Conservation (phyloP, 2,888 invertebrate species). For the Taenaris catops region DNA sequence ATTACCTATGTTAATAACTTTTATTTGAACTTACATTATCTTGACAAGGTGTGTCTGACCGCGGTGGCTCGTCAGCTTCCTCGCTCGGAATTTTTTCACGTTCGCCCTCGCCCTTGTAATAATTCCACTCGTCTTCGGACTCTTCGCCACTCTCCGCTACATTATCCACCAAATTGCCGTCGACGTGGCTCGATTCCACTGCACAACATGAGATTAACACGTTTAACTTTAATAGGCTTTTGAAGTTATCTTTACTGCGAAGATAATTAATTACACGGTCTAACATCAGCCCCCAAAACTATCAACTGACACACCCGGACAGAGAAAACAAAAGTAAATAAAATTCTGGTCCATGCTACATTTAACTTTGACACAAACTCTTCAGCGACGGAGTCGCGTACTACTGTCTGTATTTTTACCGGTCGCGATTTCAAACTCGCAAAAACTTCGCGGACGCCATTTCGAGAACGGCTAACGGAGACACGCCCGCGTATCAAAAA, state of each 20-base stretch:
- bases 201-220: conserved; percentile 44
- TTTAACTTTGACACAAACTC: too few relatives aligned
- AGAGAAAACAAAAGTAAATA: conserved; percentile 16
- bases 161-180: conserved; percentile 82
- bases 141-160: conserved; percentile 88
- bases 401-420: conserved; percentile 52
- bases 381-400: conserved; percentile 31
- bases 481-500: conserved; percentile 58
- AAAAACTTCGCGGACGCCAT: conserved; percentile 69
- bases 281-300: too few relatives aligned
- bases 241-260: too few relatives aligned
- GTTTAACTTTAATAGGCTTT: too few relatives aligned
- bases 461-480: conserved; percentile 53
- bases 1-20: too few relatives aligned
- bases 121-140: conserved; percentile 95
- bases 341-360: not conserved
- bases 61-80: conserved; percentile 76
- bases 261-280: too few relatives aligned
- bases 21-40: conserved; percentile 72
- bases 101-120: conserved; percentile 84
- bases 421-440: conserved; percentile 70
- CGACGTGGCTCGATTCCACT: conserved; percentile 71
- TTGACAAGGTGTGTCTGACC: conserved; percentile 69
- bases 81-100: conserved; percentile 79
- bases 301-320: conserved; percentile 73